phyloP scores from a whole-genome alignment of 2,888 invertebrate genomes.

The Aelia acuminata region DNA sequence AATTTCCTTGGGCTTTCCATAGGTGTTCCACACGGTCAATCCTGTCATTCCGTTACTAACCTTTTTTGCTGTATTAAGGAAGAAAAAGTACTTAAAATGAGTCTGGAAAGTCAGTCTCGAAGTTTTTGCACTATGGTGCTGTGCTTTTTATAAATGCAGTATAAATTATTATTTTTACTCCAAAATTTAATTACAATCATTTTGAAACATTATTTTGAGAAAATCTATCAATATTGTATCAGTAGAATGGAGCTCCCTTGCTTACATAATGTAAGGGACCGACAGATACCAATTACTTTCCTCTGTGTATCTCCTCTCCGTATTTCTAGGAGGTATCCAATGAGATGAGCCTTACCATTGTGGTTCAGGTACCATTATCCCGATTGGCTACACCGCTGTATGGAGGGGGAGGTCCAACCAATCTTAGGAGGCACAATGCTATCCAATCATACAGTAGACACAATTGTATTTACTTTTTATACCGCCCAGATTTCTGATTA shows the following conservation, averaged over 20 bases:
- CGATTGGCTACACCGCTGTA: conserved; percentile 5
- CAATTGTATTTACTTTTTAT: not conserved
- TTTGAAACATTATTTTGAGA: too few relatives aligned
- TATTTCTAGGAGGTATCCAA: conserved; percentile 12
- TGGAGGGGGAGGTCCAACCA: not conserved
- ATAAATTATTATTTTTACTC: too few relatives aligned
- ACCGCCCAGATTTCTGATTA: not conserved
- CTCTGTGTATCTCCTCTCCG: not conserved
- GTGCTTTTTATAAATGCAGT: too few relatives aligned
- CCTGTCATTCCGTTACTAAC: not conserved
- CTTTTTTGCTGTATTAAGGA: not conserved
- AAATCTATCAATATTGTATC: not conserved
- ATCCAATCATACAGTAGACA: conserved; percentile 35
- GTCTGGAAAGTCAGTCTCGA: not conserved
- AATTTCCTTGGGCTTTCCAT: not conserved
- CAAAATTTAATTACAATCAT: too few relatives aligned
- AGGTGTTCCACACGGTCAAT: not conserved
- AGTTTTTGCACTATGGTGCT: not conserved
- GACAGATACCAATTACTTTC: conserved; percentile 35
- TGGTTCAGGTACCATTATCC: conserved; percentile 46
- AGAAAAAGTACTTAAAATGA: not conserved
- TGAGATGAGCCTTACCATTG: conserved; percentile 47
- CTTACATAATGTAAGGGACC: conserved; percentile 39
- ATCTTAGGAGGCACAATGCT: conserved; percentile 25
- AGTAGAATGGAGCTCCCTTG: not conserved